Conservation (phyloP, 1,140 invertebrate species). For the Bathynomus jamesi region DNA sequence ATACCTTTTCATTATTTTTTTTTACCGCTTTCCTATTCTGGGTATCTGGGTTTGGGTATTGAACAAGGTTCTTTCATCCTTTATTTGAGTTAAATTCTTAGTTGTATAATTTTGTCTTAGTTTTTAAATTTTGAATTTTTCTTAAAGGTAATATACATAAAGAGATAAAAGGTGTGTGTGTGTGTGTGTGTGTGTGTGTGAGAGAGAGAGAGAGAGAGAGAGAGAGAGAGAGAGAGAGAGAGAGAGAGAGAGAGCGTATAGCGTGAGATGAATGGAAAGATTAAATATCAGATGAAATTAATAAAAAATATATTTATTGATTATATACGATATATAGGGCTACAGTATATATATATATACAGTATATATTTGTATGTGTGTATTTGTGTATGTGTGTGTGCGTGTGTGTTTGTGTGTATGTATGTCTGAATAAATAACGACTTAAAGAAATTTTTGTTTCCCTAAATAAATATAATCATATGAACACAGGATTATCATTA, state of each 20-base stretch:
- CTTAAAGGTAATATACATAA: too few relatives aligned
- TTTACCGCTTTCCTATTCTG: too few relatives aligned
- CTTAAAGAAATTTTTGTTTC: too few relatives aligned
- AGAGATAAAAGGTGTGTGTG: not conserved
- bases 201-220: not conserved
- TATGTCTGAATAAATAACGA: not conserved
- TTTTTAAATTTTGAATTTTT: too few relatives aligned
- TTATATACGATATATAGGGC: not conserved
- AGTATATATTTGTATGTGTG: not conserved
- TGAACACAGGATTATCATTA: too few relatives aligned
- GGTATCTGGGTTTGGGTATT: too few relatives aligned
- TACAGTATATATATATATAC: not conserved
- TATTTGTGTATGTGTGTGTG: not conserved
- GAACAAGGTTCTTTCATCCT: too few relatives aligned
- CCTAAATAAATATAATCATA: too few relatives aligned
- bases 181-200: too few relatives aligned
- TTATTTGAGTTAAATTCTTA: too few relatives aligned
- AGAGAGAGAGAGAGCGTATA: not conserved
- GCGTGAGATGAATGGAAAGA: not conserved
- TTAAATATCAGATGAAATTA: not conserved
- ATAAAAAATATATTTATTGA: not conserved
- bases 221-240: not conserved
- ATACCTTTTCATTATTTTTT: too few relatives aligned
- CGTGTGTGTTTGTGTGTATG: not conserved
- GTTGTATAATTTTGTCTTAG: too few relatives aligned